A percentile compares a stretch with the other conserved stretches of the same genome.
These are phyloP conservation scores for Gulo gulo DNA, from an alignment of 2,113 vertebrate species.

Conservation along the genomic window DNA sequence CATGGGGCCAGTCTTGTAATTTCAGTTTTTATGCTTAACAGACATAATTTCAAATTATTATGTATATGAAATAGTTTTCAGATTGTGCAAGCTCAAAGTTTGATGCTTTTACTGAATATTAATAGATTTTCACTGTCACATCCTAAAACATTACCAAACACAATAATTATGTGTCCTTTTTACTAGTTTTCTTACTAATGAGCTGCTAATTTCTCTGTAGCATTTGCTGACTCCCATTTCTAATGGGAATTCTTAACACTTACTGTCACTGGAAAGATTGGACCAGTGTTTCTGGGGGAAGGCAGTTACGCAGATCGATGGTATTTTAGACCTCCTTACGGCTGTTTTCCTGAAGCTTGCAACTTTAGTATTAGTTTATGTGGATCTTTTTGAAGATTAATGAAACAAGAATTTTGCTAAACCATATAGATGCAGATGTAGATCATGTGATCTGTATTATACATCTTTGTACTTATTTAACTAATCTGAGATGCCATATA, in stretches of 20 bases:
- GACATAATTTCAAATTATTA: conserved; percentile 51
- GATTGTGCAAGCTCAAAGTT: conserved; percentile 9
- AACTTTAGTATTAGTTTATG: conserved; percentile 57
- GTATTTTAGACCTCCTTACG: not conserved
- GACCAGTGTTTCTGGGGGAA: not conserved
- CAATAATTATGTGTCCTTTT: conserved; percentile 58
- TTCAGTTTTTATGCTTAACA: conserved; percentile 45
- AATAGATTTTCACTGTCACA: conserved; percentile 30
- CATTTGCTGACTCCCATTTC: conserved; percentile 33
- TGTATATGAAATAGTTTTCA: conserved; percentile 48
- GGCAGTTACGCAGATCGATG: conserved; percentile 45
- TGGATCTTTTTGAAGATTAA: conserved; percentile 61
- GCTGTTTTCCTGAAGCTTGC: conserved; percentile 43
- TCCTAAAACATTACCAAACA: conserved; percentile 49
- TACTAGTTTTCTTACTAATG: conserved; percentile 58
- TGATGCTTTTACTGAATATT: conserved; percentile 35
- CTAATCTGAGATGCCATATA: not conserved
- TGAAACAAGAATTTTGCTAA: conserved; percentile 41
- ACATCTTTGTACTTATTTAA: conserved; percentile 34
- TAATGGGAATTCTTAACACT: conserved; percentile 31
- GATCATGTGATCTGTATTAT: not conserved
- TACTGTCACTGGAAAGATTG: not conserved
- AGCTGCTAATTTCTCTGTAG: conserved; percentile 50
- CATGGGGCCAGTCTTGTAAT: conserved; percentile 18
- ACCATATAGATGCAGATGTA: conserved; percentile 16